These are phyloP conservation scores for Rhynchophorus ferrugineus DNA, from an alignment of 1,140 invertebrate genomes.

Conservation along the genomic window DNA sequence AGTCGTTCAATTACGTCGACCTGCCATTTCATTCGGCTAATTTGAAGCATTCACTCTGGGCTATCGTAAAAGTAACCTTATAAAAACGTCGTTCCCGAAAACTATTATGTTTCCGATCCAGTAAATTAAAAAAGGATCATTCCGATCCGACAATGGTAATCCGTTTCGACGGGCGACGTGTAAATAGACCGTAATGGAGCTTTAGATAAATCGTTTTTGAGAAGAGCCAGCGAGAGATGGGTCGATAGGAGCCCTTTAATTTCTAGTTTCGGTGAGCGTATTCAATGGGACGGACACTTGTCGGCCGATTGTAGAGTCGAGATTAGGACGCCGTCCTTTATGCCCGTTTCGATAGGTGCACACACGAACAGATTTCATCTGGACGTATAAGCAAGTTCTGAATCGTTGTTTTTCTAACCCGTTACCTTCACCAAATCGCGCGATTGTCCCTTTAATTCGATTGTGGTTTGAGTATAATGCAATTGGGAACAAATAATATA, in stretches of 20 bases:
- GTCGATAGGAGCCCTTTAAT: conserved; percentile 10
- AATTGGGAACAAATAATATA: no score
- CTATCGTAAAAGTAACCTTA: background rate
- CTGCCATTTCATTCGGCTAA: background rate
- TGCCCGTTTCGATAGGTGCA: background rate
- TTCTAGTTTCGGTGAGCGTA: background rate
- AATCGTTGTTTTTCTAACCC: no score
- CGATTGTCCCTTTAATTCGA: no score
- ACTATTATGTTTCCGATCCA: conserved; percentile 13
- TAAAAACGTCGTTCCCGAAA: background rate
- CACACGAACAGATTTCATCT: background rate
- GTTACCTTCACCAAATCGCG: no score
- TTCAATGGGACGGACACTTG: background rate
- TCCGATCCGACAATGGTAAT: conserved; percentile 17
- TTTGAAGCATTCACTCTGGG: background rate
- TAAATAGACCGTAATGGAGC: conserved; percentile 20
- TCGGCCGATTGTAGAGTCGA: background rate
- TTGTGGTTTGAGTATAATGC: no score
- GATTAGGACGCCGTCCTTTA: background rate
- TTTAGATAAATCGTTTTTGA: conserved; percentile 23
- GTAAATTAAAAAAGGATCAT: conserved; percentile 14
- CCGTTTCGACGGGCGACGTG: conserved; percentile 15
- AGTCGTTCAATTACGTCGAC: no score
- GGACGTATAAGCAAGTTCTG: no score
- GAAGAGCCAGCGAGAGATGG: conserved; percentile 15